Conservation (phyloP, 1,140 invertebrate species). For the Teleogryllus occipitalis region DNA sequence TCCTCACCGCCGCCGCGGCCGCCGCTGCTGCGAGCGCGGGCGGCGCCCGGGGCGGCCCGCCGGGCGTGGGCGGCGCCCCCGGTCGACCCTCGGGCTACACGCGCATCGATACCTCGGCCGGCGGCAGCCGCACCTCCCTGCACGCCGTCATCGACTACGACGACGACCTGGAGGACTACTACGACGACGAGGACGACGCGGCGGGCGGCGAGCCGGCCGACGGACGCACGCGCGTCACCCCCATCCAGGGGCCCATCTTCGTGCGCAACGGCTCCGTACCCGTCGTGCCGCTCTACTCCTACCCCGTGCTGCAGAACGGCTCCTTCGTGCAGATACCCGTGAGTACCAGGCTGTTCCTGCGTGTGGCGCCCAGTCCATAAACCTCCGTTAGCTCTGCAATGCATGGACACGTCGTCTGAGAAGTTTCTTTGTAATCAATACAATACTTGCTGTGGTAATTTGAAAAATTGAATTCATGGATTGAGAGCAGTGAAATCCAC, state of each 20-base stretch:
- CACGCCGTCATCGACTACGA: constrained; percentile 63
- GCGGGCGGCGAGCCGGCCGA: constrained; percentile 32
- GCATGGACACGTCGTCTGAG: no score
- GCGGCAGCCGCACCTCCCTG: constrained; percentile 49
- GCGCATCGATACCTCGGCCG: constrained; percentile 36
- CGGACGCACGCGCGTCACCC: constrained; percentile 46
- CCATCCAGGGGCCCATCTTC: constrained; percentile 71
- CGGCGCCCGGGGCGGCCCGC: no score
- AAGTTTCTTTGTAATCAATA: no score
- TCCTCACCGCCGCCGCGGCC: neutral
- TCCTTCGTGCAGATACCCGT: constrained; percentile 79
- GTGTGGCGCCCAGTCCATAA: neutral
- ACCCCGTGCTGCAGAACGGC: constrained; percentile 71
- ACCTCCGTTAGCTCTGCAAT: neutral
- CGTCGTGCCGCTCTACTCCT: constrained; percentile 76
- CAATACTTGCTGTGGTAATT: no score
- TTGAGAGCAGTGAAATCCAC: no score
- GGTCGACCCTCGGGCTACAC: constrained; percentile 30
- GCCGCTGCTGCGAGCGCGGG: no score
- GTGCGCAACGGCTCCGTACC: constrained; percentile 70
- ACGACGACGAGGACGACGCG: constrained; percentile 47
- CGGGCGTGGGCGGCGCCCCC: constrained; percentile 32
- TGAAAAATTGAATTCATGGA: no score
- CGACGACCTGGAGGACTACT: constrained; percentile 31
- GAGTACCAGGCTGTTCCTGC: constrained; percentile 38